A percentile compares a stretch with the other conserved stretches of the same genome.
Evolutionary conservation across 2,113 vertebrate species (phyloP).

Genomic region (Gadus macrocephalus): DNA sequence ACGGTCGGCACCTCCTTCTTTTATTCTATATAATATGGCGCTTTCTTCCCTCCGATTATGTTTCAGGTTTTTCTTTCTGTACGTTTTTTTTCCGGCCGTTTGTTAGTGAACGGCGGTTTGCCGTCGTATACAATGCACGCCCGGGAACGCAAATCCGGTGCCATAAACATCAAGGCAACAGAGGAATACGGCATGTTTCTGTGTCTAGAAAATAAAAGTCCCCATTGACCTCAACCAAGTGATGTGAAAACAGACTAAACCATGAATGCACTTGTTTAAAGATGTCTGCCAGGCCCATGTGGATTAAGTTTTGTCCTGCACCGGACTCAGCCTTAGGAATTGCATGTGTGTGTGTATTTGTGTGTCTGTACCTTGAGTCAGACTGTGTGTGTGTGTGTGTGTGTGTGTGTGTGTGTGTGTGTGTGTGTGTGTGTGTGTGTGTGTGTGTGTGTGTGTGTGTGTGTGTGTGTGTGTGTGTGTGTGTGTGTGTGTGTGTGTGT

Average conservation of each 20-base stretch:
- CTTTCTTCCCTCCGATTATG: not conserved
- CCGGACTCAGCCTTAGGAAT: conserved; percentile 58
- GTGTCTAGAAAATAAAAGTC: not conserved
- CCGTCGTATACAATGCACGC: not conserved
- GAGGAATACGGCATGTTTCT: not conserved
- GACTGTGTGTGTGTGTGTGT: no score
- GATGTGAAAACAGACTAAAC: conserved; percentile 40
- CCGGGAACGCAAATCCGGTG: no score
- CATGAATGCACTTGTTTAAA: conserved; percentile 52
- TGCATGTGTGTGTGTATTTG: conserved; percentile 45
- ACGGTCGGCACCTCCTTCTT: not conserved
- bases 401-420: no score
- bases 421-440: conserved; percentile 36
- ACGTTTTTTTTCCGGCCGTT: no score
- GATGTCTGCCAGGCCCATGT: conserved; percentile 45
- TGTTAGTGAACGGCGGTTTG: no score
- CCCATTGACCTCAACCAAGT: conserved; percentile 45
- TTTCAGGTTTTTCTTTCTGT: no score
- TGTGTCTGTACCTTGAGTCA: conserved; percentile 51
- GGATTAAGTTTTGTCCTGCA: conserved; percentile 56
- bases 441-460: conserved; percentile 54
- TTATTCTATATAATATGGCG: not conserved
- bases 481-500: conserved; percentile 31
- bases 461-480: no score
- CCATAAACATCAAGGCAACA: not conserved